These are phyloP conservation scores for Xanthia icteritia DNA, from an alignment of 2,888 invertebrate species.

Conservation along the genomic window DNA sequence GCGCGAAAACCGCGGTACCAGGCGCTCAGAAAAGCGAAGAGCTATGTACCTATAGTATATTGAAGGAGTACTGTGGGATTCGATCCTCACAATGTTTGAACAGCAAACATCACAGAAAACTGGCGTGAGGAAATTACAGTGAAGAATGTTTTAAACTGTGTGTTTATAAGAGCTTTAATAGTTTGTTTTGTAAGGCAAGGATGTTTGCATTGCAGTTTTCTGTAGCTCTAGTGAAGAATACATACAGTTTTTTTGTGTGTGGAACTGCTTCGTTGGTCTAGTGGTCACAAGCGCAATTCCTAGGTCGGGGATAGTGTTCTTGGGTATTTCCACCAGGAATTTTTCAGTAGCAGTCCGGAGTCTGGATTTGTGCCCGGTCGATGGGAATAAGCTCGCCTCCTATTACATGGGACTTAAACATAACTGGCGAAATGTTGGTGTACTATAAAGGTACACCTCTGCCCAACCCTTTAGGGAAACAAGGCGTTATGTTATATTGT, in stretches of 20 bases:
- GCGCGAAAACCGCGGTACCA: constrained; percentile 29
- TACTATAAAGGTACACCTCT: no score
- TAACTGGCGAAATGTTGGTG: no score
- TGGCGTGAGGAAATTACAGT: constrained; percentile 33
- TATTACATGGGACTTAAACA: no score
- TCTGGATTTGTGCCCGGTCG: no score
- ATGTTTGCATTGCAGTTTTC: background rate
- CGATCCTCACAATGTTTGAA: constrained; percentile 69
- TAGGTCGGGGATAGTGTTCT: no score
- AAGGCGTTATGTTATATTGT: no score
- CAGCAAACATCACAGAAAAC: constrained; percentile 69
- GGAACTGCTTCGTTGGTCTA: no score
- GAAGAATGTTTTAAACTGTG: constrained; percentile 24
- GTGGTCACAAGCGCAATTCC: no score
- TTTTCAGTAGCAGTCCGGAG: no score
- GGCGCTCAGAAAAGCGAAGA: constrained; percentile 38
- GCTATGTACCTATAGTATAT: constrained; percentile 35
- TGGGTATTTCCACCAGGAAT: no score
- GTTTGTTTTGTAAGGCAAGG: constrained; percentile 14
- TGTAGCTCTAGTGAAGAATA: background rate
- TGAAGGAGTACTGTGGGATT: constrained; percentile 63
- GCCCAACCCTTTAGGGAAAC: no score
- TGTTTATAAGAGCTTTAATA: constrained; percentile 1
- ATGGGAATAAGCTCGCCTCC: no score
- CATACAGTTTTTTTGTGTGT: background rate